phyloP scores from a whole-genome alignment of 1,140 invertebrate species.

The Drosophila fuyamai region DNA sequence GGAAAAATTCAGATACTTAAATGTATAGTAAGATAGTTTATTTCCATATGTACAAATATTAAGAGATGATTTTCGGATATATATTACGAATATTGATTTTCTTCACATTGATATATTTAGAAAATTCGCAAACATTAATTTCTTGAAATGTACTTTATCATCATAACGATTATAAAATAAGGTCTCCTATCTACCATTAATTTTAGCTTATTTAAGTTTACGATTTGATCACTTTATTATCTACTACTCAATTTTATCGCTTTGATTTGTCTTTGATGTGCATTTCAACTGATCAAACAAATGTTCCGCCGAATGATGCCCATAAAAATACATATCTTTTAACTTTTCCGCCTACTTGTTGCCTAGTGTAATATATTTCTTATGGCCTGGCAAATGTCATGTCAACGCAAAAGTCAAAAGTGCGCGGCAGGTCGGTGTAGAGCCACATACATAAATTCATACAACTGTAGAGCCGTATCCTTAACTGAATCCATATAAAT shows the following conservation, averaged over 20 bases:
- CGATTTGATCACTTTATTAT: background rate
- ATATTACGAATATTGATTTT: too few relatives aligned
- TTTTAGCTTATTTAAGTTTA: too few relatives aligned
- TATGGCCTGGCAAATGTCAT: conserved; percentile 70
- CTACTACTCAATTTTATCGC: background rate
- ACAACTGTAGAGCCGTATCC: conserved; percentile 7
- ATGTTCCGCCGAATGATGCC: background rate
- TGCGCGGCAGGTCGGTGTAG: conserved; percentile 51
- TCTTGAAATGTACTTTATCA: too few relatives aligned
- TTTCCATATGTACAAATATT: too few relatives aligned
- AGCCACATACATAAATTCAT: conserved; percentile 18
- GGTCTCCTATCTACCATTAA: too few relatives aligned
- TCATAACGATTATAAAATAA: too few relatives aligned
- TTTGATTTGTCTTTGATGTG: background rate
- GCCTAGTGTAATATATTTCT: conserved; percentile 54
- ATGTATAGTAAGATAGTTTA: too few relatives aligned
- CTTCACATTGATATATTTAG: too few relatives aligned
- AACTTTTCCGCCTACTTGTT: conserved; percentile 2
- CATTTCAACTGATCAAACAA: background rate
- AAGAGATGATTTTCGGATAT: too few relatives aligned
- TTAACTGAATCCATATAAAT: conserved; percentile 40
- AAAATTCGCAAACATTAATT: too few relatives aligned
- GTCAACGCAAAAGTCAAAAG: conserved; percentile 81
- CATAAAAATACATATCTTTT: background rate
- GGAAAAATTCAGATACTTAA: background rate